These are phyloP conservation scores for Hydrolagus colliei DNA, from an alignment of 2,797 vertebrate species.

Conservation along the genomic window DNA sequence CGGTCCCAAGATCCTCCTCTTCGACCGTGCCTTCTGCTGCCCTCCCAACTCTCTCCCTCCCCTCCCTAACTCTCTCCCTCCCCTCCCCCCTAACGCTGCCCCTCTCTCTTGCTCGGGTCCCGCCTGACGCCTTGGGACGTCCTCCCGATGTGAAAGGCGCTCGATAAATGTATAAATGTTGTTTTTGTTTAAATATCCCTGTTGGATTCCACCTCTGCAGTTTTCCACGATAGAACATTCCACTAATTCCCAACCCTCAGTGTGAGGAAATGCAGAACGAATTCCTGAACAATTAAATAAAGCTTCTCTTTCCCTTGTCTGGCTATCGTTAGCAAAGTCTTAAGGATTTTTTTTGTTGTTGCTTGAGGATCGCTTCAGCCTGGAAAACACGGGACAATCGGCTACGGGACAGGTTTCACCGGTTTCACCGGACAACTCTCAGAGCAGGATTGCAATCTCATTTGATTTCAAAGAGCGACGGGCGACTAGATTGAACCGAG, in stretches of 20 bases:
- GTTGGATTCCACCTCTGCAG: neutral
- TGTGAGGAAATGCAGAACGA: neutral
- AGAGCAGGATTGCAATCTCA: neutral
- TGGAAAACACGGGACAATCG: neutral
- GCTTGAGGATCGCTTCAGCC: neutral
- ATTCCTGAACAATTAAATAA: neutral
- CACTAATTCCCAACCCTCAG: neutral
- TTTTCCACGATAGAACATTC: neutral
- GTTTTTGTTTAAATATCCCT: neutral
- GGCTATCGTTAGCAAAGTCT: neutral
- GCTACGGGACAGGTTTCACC: neutral
- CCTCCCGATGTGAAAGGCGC: too few relatives aligned
- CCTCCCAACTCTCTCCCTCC: too few relatives aligned
- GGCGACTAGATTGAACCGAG: neutral
- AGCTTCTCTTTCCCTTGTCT: neutral
- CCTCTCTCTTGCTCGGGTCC: too few relatives aligned
- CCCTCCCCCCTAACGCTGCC: too few relatives aligned
- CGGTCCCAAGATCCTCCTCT: too few relatives aligned
- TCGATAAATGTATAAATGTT: neutral
- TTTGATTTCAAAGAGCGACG: neutral
- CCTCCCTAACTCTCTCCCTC: too few relatives aligned
- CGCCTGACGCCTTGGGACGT: too few relatives aligned
- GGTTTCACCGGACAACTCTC: neutral
- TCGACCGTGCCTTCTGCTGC: too few relatives aligned
- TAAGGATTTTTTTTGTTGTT: neutral